Conservation (phyloP, 2,888 invertebrate species). For the Andrena bicolor region DNA sequence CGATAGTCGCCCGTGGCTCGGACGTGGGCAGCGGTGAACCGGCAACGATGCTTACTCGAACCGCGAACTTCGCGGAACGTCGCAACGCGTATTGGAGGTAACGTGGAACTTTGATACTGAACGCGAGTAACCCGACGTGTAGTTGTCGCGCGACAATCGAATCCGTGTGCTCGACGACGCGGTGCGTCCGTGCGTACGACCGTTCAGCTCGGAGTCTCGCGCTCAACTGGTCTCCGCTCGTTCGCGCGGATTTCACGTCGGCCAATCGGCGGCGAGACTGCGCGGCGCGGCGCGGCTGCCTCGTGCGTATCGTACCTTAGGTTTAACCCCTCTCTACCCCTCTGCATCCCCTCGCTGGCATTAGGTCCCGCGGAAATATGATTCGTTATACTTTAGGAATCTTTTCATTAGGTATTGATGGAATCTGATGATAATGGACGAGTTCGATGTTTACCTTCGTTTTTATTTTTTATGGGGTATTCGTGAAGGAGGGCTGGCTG, state of each 20-base stretch:
- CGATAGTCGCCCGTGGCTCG: not conserved
- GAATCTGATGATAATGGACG: too few relatives aligned
- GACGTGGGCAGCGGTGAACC: too few relatives aligned
- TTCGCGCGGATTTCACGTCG: conserved; percentile 80
- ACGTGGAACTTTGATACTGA: not conserved
- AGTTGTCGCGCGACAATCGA: conserved; percentile 30
- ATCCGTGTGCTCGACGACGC: conserved; percentile 39
- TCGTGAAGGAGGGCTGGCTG: too few relatives aligned
- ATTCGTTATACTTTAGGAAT: not conserved
- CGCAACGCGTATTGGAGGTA: too few relatives aligned
- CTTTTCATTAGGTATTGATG: too few relatives aligned
- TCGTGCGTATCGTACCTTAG: conserved; percentile 69
- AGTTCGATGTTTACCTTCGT: too few relatives aligned
- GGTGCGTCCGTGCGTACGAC: conserved; percentile 72
- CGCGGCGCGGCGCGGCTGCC: conserved; percentile 77
- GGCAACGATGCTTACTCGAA: not conserved
- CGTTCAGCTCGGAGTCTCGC: conserved; percentile 82
- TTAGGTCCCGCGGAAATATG: conserved; percentile 14
- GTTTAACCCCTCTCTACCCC: conserved; percentile 61
- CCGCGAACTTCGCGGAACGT: too few relatives aligned
- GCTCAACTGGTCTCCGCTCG: conserved; percentile 83
- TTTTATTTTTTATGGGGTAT: too few relatives aligned
- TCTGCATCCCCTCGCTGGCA: conserved; percentile 16
- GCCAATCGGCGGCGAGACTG: conserved; percentile 81
- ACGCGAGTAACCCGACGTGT: not conserved